Base-by-base conservation (phyloP, 2,113 vertebrate species). In the Vireo altiloquus region DNA sequence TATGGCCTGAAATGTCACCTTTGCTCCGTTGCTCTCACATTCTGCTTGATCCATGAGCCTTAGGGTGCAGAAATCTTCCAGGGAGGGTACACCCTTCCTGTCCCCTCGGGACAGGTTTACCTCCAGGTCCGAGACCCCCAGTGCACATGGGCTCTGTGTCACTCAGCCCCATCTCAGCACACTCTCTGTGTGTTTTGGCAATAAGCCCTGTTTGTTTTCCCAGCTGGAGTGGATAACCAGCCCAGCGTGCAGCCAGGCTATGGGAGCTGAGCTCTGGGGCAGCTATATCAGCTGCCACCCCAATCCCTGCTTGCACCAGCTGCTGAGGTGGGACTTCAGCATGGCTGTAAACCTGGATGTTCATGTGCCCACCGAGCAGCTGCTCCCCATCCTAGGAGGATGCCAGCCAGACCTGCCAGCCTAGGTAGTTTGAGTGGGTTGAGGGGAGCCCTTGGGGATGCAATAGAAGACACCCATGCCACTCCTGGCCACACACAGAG, bases 31-130 rank as follows among this genome's bases (percentile, higher is more conserved):
- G 27, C 44, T 39, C 20, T 76, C 22, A n/a, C 12, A 5, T 82
- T 52, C 50, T 37, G 12, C 39, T 24, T 37, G 56, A 28, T 44
- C 61, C 15, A 5, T 39, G 44, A 80, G 16, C 19, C 15, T 50
- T 13, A 33, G 27, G 40, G 37, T 74, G 28, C 40, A 74, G 68
- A 84, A 74, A 54, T 50, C 33, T 74, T 60, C 40, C 37, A 18
- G 10, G 46, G 65, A 6, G 13, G 25, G 22, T 60, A 25, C 18
- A 18, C 3, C 53, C 11, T 9, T 72, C 25, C 72, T 40, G 10
- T 13, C 13, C 20, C 21, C 19, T 11, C 0, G 0, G 61, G 63
- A 30, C 60, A 6, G 16, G 22, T 64, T 18, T 19, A 10, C 3
- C 15, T 50, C 7, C 16, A 37, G 31, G 22, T 46, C 28, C 25